These are phyloP conservation scores for Eublepharis macularius DNA, from an alignment of 2,113 vertebrate genomes.

Conservation along the genomic window DNA sequence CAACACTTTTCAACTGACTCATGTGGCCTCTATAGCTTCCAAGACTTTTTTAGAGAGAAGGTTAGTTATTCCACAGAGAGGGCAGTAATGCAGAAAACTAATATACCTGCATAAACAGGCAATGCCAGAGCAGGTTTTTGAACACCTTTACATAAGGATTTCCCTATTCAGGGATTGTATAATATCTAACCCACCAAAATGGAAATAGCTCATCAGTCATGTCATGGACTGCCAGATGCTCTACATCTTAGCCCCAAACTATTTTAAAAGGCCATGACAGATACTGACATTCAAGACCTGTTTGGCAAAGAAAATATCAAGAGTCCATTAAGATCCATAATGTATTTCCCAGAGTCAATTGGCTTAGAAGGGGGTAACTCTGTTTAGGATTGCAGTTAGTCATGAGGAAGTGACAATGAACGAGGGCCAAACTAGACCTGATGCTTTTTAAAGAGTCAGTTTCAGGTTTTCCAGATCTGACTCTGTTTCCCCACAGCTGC, in stretches of 20 bases:
- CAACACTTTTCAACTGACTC: neutral
- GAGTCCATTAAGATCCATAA: too few relatives aligned
- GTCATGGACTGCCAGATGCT: neutral
- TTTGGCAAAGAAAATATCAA: too few relatives aligned
- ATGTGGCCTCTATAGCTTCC: neutral
- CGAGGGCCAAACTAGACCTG: too few relatives aligned
- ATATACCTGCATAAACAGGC: neutral
- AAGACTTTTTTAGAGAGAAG: neutral
- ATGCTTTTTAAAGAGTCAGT: too few relatives aligned
- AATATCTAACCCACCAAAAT: neutral
- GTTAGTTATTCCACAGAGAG: neutral
- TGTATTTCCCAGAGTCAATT: too few relatives aligned
- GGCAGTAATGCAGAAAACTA: neutral
- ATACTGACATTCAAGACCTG: neutral
- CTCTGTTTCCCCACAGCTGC: too few relatives aligned
- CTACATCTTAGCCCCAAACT: neutral
- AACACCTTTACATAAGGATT: neutral
- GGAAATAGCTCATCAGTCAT: neutral
- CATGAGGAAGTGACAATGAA: too few relatives aligned
- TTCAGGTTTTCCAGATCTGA: too few relatives aligned
- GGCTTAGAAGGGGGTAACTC: too few relatives aligned
- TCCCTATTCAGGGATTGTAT: neutral
- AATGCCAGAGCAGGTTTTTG: neutral
- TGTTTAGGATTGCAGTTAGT: too few relatives aligned
- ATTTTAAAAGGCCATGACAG: neutral